These are phyloP conservation scores for Scolopax bukidnonensis DNA, from an alignment of 2,797 vertebrate genomes.

Conservation along the genomic window DNA sequence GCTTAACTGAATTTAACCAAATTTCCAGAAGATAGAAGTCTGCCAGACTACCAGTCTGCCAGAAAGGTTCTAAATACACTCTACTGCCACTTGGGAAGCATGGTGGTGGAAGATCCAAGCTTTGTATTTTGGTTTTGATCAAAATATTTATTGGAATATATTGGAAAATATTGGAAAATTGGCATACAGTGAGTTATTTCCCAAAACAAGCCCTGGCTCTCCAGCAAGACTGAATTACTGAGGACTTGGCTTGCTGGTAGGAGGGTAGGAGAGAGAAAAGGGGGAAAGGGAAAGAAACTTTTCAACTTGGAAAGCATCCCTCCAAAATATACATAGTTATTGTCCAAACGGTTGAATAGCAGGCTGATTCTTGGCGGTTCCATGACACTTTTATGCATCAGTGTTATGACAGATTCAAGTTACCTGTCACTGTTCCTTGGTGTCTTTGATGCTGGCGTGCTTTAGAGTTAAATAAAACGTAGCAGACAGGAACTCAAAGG, in stretches of 20 bases:
- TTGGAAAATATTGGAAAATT: background rate
- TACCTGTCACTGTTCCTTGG: background rate
- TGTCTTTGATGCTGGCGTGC: background rate
- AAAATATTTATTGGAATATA: background rate
- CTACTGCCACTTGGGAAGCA: background rate
- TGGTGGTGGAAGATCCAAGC: background rate
- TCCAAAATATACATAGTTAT: background rate
- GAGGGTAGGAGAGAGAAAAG: background rate
- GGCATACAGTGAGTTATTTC: background rate
- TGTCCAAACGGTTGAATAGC: background rate
- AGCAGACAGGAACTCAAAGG: background rate
- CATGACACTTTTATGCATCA: background rate
- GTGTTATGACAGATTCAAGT: background rate
- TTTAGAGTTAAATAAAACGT: conserved; percentile 8
- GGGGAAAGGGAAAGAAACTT: background rate
- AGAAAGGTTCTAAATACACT: background rate
- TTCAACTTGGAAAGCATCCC: background rate
- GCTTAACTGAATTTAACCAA: background rate
- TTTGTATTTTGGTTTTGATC: background rate
- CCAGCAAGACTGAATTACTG: background rate
- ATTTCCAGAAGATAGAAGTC: background rate
- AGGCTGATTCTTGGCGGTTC: background rate
- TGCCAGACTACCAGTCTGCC: background rate
- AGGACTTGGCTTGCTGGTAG: background rate
- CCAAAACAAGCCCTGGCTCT: background rate